phyloP scores from a whole-genome alignment of 1,140 invertebrate species.

The Heterodera schachtii region DNA sequence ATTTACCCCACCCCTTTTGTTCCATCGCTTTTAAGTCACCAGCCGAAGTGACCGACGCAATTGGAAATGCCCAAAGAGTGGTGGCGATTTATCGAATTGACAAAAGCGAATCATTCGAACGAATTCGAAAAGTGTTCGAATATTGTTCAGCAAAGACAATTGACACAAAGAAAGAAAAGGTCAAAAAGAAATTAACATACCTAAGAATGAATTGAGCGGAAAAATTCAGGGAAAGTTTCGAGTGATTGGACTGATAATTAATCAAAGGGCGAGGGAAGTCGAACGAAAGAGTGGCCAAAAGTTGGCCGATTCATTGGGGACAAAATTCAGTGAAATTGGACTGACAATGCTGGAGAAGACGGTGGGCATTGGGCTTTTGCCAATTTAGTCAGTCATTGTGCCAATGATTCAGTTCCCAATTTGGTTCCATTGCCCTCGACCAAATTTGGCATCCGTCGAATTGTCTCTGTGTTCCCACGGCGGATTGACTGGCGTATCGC shows the following conservation, averaged over 20 bases:
- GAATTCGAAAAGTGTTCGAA: slow-evolving; percentile 6
- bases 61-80: neutral
- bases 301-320: slow-evolving; percentile 3
- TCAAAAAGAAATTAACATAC: too few relatives aligned
- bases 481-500: neutral
- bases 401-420: neutral
- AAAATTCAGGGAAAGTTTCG: neutral
- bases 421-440: neutral
- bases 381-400: neutral
- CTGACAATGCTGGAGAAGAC: slow-evolving; percentile 1
- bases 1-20: too few relatives aligned
- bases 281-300: neutral
- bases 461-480: neutral
- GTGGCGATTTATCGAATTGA: neutral
- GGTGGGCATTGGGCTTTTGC: neutral
- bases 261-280: neutral
- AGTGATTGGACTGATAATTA: neutral
- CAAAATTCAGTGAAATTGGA: neutral
- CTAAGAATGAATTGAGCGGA: too few relatives aligned
- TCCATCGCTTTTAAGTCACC: neutral
- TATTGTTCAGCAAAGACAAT: slow-evolving; percentile 11
- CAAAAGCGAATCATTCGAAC: neutral
- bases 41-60: neutral
- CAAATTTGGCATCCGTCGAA: neutral
- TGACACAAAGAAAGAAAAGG: neutral